Conservation (phyloP, 2,113 vertebrate species). For the Eptesicus fuscus region DNA sequence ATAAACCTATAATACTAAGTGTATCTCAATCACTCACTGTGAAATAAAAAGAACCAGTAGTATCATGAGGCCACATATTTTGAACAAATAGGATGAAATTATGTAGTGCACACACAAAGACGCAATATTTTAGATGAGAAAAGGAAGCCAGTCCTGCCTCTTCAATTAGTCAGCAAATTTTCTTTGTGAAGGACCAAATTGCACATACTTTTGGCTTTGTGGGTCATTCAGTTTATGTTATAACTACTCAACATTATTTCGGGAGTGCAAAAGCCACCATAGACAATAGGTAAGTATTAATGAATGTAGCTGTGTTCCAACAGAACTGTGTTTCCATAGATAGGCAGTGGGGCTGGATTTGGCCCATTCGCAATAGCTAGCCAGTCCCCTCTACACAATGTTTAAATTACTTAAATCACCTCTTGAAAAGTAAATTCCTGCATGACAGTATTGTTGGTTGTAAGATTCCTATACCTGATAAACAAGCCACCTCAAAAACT, state of each 20-base stretch:
- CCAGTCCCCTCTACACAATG: not conserved
- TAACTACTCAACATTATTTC: not conserved
- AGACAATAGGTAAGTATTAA: not conserved
- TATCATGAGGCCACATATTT: not conserved
- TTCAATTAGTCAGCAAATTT: not conserved
- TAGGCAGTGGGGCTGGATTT: not conserved
- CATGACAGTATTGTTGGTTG: not conserved
- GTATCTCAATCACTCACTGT: not conserved
- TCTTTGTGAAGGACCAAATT: not conserved
- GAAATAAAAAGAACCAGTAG: not conserved
- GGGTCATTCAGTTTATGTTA: not conserved
- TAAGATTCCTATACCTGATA: not conserved
- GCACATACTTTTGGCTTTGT: not conserved
- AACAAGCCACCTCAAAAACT: not conserved
- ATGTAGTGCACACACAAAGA: not conserved
- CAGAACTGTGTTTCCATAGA: not conserved
- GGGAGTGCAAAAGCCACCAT: not conserved
- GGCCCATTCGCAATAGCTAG: not conserved
- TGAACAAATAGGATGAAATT: not conserved
- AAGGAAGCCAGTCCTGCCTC: not conserved
- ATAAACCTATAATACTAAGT: not conserved
- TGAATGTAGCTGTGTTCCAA: not conserved
- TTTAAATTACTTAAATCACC: not conserved
- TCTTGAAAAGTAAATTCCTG: not conserved
- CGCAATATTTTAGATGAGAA: not conserved